These are phyloP conservation scores for Coleophora deauratella DNA, from an alignment of 2,888 invertebrate genomes.

Conservation along the genomic window DNA sequence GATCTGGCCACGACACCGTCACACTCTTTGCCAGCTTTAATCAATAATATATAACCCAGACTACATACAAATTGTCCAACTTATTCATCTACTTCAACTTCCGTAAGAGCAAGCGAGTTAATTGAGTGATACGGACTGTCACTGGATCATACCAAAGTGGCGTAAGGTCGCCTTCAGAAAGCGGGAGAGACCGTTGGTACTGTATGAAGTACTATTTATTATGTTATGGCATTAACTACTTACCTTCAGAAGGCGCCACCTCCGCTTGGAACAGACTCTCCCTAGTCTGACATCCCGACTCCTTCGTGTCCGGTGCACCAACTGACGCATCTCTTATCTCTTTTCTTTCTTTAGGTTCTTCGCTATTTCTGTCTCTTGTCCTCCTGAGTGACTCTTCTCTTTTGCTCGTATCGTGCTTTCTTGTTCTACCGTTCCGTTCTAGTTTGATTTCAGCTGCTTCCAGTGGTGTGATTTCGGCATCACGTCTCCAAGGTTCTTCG, in stretches of 20 bases:
- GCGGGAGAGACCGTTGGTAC: too few species aligned
- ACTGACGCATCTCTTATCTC: conserved; percentile 60
- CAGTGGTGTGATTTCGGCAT: conserved; percentile 36
- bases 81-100: too few species aligned
- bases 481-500: conserved; percentile 52
- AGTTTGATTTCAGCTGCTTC: conserved; percentile 44
- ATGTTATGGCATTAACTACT: conserved; percentile 14
- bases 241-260: conserved; percentile 55
- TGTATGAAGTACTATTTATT: too few species aligned
- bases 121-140: too few species aligned
- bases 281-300: conserved; percentile 83
- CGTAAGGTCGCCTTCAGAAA: too few species aligned
- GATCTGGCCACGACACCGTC: too few species aligned
- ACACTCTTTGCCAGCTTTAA: too few species aligned
- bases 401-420: conserved; percentile 48
- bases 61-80: too few species aligned
- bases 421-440: conserved; percentile 49
- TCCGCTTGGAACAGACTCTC: conserved; percentile 80
- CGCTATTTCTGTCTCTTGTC: conserved; percentile 37
- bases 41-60: too few species aligned
- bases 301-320: conserved; percentile 62
- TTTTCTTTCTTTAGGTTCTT: conserved; percentile 34
- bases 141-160: too few species aligned
- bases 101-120: too few species aligned
- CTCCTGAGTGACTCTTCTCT: conserved; percentile 51